phyloP scores from a whole-genome alignment of 1,140 invertebrate species.

The Cherax destructor region DNA sequence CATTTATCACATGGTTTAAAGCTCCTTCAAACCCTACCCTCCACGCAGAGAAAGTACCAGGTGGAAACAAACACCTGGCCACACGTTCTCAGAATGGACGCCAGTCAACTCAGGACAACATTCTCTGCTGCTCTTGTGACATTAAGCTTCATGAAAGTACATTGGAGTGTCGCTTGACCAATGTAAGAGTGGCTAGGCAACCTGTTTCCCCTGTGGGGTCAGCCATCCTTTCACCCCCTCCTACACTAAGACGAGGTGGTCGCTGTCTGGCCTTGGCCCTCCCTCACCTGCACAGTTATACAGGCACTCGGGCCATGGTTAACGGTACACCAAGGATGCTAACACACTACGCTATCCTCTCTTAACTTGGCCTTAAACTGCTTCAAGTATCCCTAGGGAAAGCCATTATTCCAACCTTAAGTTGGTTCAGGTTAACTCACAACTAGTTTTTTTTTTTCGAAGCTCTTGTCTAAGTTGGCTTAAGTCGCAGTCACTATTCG shows the following conservation, averaged over 20 bases:
- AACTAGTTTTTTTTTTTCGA: too few species aligned
- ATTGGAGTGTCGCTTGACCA: slow-evolving; percentile 15
- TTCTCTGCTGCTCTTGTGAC: slow-evolving; percentile 1
- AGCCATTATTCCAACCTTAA: too few species aligned
- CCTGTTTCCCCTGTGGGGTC: slow-evolving; percentile 32
- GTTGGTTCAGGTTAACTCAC: too few species aligned
- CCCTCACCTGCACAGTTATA: slow-evolving; percentile 50
- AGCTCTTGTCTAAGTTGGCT: too few species aligned
- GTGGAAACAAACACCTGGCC: background rate
- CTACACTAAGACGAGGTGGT: background rate
- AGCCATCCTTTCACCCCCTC: slow-evolving; percentile 54
- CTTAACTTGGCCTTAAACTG: too few species aligned
- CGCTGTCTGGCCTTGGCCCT: slow-evolving; percentile 52
- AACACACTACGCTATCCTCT: background rate
- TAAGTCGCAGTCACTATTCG: too few species aligned
- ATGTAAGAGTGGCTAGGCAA: background rate
- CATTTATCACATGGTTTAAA: background rate
- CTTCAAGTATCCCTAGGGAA: too few species aligned
- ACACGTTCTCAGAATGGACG: background rate
- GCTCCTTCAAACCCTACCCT: background rate
- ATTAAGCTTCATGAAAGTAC: slow-evolving; percentile 24
- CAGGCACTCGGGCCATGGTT: slow-evolving; percentile 4
- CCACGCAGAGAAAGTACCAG: background rate
- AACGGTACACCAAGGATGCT: slow-evolving; percentile 33
- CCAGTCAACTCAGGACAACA: background rate